A percentile compares a stretch with the other conserved stretches of the same genome.
Conservation (phyloP, 2,797 vertebrate species). For the Tauraco hartlaubi region DNA sequence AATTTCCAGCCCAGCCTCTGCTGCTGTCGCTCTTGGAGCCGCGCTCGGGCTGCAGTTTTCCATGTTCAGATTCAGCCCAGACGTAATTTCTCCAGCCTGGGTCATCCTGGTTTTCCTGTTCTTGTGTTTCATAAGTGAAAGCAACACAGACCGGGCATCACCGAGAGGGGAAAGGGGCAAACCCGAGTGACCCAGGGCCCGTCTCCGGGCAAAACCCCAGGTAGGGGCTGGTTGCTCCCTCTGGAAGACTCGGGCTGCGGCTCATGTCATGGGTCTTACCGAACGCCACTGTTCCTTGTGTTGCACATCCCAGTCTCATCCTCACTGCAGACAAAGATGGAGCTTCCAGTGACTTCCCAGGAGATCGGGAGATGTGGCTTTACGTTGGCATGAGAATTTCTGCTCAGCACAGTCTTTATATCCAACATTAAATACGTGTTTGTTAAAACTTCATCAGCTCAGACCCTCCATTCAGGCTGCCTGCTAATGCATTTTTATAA, state of each 20-base stretch:
- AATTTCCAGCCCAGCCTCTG: not conserved
- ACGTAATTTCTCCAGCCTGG: not conserved
- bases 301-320: not conserved
- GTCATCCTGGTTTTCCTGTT: not conserved
- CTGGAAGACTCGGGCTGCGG: not conserved
- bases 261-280: not conserved
- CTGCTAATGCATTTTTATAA: not conserved
- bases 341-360: not conserved
- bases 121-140: not conserved
- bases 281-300: accelerated
- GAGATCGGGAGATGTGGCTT: not conserved
- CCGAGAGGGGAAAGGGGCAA: not conserved
- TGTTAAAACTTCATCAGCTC: not conserved
- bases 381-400: not conserved
- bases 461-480: not conserved
- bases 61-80: not conserved
- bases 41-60: not conserved
- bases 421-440: not conserved
- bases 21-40: not conserved
- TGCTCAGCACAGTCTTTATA: not conserved
- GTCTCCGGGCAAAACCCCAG: accelerated
- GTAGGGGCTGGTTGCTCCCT: not conserved
- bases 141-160: accelerated
- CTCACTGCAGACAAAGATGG: not conserved
- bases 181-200: not conserved